Evolutionary conservation across 2,888 invertebrate genomes (phyloP), one percentile per base, ranked within the genome.

Genomic region (Tetheella fluctuosa): DNA sequence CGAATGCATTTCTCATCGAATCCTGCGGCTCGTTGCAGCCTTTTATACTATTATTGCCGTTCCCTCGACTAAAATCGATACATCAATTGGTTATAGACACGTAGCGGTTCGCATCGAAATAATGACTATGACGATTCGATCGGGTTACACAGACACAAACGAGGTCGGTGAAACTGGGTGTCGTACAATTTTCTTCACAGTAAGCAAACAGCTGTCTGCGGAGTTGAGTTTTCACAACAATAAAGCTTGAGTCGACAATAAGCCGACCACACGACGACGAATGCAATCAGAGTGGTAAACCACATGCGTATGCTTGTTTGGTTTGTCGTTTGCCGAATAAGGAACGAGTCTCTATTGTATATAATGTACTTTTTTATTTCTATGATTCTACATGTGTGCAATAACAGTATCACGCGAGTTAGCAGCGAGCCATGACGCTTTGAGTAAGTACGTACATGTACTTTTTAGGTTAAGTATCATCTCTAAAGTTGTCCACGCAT

Each of bases 41-140:
- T 62, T 58, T 64, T 62, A 61, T 52, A 6, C 67, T 62, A 59
- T 64, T 61, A 61, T 54, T 62, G 52, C 52, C 34, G 56, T 52
- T 30, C 34, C 48, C 57, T 20, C 28, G n/a, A 48, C 42, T 48
- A 53, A 52, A 65, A 72, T 67, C 68, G 64, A 64, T 70, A 64
- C 79, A 1, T 8, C 83, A 83, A 86, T 88, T 84, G 87, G 77
- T 83, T 80, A 80, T 68, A 73, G 71, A 70, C 86, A 85, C 81
- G 81, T 86, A 86, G 70, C 68, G 67, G 77, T 84, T 87, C 85
- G 76, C 85, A 86, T 71, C 76, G 73, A 67, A 69, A 77, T 79
- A 81, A 81, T 79, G 77, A 77, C 68, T 68, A 66, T 65, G 74
- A 69, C 73, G 58, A 70, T 77, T 77, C 80, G 80, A 79, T 79